Conservation (phyloP, 2,888 invertebrate species). For the Noctua janthe region DNA sequence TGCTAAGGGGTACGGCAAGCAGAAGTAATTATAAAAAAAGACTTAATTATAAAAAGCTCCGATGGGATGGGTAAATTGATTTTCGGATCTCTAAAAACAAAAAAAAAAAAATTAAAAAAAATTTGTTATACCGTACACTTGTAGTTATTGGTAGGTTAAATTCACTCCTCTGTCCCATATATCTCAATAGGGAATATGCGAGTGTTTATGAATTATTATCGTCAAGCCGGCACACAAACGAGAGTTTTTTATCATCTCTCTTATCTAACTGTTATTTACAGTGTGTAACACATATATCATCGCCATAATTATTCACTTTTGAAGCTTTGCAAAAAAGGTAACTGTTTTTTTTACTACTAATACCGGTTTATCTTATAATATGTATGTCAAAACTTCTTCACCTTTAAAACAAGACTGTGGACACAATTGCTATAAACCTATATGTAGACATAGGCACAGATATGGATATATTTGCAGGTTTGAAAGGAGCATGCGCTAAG, state of each 20-base stretch:
- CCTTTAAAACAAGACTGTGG: not conserved
- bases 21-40: not conserved
- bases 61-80: not conserved
- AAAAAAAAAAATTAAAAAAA: too few relatives aligned
- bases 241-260: conserved; percentile 3
- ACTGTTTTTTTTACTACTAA: conserved; percentile 2
- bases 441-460: not conserved
- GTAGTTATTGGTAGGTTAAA: not conserved
- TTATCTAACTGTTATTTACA: conserved; percentile 14
- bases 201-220: not conserved
- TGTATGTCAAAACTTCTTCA: not conserved
- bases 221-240: not conserved
- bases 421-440: not conserved
- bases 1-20: not conserved
- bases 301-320: conserved; percentile 1
- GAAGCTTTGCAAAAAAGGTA: conserved; percentile 2
- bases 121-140: too few relatives aligned
- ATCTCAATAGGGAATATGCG: not conserved
- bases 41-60: not conserved
- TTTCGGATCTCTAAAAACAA: not conserved
- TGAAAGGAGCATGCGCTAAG: too few relatives aligned
- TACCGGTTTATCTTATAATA: conserved; percentile 23
- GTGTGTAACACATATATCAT: conserved; percentile 1
- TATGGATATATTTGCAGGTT: not conserved
- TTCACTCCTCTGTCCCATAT: not conserved